A percentile compares a stretch with the other conserved stretches of the same genome.
Evolutionary conservation across 1,140 invertebrate species (phyloP).

Genomic region (Pachypsylla venusta): DNA sequence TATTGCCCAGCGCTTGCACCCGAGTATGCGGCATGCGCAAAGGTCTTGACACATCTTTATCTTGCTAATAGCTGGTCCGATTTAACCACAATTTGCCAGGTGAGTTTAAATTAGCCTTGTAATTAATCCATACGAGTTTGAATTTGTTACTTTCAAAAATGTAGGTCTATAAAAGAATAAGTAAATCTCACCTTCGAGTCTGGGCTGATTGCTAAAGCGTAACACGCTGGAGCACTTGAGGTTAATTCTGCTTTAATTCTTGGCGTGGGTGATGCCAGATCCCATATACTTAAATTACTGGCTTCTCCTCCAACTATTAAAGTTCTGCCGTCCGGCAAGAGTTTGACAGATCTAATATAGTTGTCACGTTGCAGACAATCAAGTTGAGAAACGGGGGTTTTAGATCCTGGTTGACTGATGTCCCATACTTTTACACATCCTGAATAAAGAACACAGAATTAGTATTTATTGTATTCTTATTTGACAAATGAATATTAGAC

Average conservation of each 20-base stretch:
- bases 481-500: constrained; percentile 48
- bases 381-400: constrained; percentile 61
- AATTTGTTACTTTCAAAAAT: no score
- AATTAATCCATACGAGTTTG: no score
- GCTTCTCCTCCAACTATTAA: constrained; percentile 87
- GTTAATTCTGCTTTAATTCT: constrained; percentile 85
- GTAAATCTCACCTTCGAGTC: constrained; percentile 75
- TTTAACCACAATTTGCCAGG: no score
- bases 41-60: no score
- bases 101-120: no score
- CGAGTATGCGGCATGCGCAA: no score
- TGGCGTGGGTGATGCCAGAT: constrained; percentile 68
- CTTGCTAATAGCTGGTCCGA: no score
- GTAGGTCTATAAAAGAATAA: no score
- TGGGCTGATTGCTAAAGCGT: constrained; percentile 75
- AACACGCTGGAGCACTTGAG: constrained; percentile 89
- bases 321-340: constrained; percentile 76
- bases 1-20: no score
- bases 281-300: constrained; percentile 79
- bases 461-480: constrained; percentile 60
- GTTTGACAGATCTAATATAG: constrained; percentile 82
- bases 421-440: constrained; percentile 77
- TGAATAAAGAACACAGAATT: no score
- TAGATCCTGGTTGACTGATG: constrained; percentile 54
- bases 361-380: constrained; percentile 76